phyloP scores from a whole-genome alignment of 1,140 invertebrate genomes.

The Drosophila virilis region DNA sequence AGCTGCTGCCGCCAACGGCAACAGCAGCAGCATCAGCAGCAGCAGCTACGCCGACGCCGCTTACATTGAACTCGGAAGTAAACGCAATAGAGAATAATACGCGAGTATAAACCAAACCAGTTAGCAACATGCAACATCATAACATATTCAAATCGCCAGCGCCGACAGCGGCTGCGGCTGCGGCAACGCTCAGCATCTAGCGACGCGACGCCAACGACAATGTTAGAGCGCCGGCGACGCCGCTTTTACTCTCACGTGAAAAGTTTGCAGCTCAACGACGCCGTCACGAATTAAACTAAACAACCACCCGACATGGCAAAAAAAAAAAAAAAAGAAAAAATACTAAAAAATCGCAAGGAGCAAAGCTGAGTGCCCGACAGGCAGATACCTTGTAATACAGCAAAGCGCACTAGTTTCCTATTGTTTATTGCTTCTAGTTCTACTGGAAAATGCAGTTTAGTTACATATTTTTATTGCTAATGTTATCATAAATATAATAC shows the following conservation, averaged over 20 bases:
- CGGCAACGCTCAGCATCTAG: conserved; percentile 29
- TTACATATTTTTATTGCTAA: no score
- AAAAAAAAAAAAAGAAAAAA: conserved; percentile 30
- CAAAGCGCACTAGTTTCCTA: neutral
- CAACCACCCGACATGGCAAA: conserved; percentile 56
- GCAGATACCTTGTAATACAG: conserved; percentile 18
- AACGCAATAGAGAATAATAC: conserved; percentile 76
- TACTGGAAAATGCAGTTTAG: no score
- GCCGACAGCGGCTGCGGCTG: conserved; percentile 13
- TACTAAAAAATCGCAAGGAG: conserved; percentile 15
- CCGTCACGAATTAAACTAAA: conserved; percentile 78
- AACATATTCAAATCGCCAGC: conserved; percentile 76
- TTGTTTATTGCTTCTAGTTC: neutral
- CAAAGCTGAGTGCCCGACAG: conserved; percentile 9
- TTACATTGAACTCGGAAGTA: conserved; percentile 81
- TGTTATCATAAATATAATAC: no score
- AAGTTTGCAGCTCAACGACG: conserved; percentile 66
- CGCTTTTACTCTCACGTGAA: conserved; percentile 80
- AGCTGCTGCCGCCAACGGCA: conserved; percentile 33
- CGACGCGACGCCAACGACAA: conserved; percentile 43
- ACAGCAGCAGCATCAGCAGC: conserved; percentile 16
- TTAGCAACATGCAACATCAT: conserved; percentile 76
- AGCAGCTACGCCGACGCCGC: conserved; percentile 26
- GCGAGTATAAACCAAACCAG: conserved; percentile 64
- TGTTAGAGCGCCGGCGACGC: conserved; percentile 40